phyloP scores from a whole-genome alignment of 2,113 vertebrate species.

The Mungos mungo region DNA sequence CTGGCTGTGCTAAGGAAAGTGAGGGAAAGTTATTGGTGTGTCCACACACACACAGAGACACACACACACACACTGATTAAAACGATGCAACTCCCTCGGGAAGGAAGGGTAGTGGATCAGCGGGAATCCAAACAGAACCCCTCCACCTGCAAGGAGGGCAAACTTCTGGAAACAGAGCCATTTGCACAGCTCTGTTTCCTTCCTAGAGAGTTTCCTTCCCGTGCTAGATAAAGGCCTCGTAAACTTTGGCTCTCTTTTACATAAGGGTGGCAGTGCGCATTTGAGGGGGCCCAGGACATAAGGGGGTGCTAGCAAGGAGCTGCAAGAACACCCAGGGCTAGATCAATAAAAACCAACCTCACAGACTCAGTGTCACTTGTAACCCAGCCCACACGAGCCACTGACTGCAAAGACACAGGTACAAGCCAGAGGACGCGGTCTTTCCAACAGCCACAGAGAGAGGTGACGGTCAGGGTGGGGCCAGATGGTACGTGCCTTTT shows the following conservation, averaged over 20 bases:
- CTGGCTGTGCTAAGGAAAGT: neutral
- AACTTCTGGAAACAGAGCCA: neutral
- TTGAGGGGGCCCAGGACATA: neutral
- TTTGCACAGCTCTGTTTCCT: neutral
- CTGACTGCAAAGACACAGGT: accelerated
- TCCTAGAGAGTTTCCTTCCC: neutral
- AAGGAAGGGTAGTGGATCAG: neutral
- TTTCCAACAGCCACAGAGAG: neutral
- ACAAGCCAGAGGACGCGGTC: neutral
- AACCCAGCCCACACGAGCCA: neutral
- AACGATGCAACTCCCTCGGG: accelerated
- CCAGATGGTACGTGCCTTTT: accelerated
- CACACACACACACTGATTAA: neutral
- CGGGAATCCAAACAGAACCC: neutral
- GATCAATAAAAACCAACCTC: neutral
- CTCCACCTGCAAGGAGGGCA: neutral
- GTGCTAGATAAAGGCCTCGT: neutral
- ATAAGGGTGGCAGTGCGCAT: neutral
- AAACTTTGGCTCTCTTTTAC: neutral
- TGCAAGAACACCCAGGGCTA: neutral
- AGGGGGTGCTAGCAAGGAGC: neutral
- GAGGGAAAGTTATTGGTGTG: neutral
- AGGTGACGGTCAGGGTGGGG: accelerated
- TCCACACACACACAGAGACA: neutral
- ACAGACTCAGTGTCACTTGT: neutral